A percentile compares a stretch with the other conserved stretches of the same genome.
Conservation (phyloP, 2,113 vertebrate species). For the Macrotus californicus region DNA sequence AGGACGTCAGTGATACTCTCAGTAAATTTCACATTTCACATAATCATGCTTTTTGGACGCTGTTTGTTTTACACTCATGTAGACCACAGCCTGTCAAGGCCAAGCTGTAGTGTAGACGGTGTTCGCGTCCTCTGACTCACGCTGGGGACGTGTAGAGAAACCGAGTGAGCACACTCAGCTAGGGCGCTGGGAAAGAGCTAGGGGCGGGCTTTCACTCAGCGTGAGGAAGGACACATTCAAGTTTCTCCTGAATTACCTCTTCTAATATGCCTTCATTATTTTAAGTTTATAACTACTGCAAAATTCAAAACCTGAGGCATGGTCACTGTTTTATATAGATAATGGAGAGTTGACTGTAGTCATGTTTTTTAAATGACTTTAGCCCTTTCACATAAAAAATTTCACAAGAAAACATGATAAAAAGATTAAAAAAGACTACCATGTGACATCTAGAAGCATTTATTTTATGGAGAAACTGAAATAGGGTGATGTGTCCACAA, state of each 20-base stretch:
- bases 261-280: neutral
- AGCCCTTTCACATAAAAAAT: constrained; percentile 69
- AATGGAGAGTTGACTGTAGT: constrained; percentile 59
- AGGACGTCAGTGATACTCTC: neutral
- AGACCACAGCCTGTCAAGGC: neutral
- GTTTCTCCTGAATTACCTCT: neutral
- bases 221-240: neutral
- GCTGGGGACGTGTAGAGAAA: neutral
- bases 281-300: neutral
- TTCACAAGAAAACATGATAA: constrained; percentile 46
- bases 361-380: constrained; percentile 10
- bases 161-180: neutral
- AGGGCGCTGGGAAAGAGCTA: neutral
- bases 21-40: neutral
- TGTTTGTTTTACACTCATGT: neutral
- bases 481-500: constrained; percentile 87
- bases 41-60: neutral
- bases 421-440: constrained; percentile 73
- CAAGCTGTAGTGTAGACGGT: neutral
- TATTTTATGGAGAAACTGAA: constrained; percentile 93
- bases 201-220: neutral
- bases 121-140: neutral
- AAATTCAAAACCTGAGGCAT: neutral
- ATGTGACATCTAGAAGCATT: constrained; percentile 90
- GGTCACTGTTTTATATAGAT: constrained; percentile 22